Evolutionary conservation across 1,140 invertebrate species (phyloP).

Genomic region (Aphelenchoides besseyi): DNA sequence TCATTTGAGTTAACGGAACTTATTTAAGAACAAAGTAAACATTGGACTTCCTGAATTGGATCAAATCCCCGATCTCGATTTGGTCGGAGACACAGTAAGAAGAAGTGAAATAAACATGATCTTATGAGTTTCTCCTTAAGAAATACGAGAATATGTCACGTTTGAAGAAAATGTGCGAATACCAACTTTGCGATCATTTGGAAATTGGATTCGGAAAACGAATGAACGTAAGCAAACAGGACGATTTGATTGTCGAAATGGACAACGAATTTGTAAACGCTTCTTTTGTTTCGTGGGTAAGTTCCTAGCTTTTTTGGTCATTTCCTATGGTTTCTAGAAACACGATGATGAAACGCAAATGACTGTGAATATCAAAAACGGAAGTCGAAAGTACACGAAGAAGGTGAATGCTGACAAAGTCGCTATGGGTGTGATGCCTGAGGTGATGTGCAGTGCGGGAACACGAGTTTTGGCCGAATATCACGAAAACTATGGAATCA

Average conservation of each 20-base stretch:
- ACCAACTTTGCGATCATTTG: constrained; percentile 13
- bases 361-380: background rate
- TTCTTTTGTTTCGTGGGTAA: background rate
- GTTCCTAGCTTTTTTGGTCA: background rate
- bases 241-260: constrained; percentile 5
- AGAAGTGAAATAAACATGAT: background rate
- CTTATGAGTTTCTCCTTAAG: constrained; percentile 11
- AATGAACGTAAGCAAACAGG: constrained; percentile 15
- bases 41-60: background rate
- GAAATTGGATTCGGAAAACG: constrained; percentile 9
- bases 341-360: background rate
- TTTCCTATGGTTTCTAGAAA: background rate
- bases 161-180: constrained; percentile 15
- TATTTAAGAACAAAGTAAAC: background rate
- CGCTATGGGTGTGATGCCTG: background rate
- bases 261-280: constrained; percentile 5
- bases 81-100: constrained; percentile 12
- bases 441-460: constrained; percentile 13
- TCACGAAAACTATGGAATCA: background rate
- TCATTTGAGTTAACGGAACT: background rate
- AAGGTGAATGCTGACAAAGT: background rate
- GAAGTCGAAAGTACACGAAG: background rate
- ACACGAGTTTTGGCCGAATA: constrained; percentile 20
- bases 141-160: constrained; percentile 2
- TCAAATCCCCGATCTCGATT: constrained; percentile 12